Conservation (phyloP, 2,113 vertebrate species). For the Vireo altiloquus region DNA sequence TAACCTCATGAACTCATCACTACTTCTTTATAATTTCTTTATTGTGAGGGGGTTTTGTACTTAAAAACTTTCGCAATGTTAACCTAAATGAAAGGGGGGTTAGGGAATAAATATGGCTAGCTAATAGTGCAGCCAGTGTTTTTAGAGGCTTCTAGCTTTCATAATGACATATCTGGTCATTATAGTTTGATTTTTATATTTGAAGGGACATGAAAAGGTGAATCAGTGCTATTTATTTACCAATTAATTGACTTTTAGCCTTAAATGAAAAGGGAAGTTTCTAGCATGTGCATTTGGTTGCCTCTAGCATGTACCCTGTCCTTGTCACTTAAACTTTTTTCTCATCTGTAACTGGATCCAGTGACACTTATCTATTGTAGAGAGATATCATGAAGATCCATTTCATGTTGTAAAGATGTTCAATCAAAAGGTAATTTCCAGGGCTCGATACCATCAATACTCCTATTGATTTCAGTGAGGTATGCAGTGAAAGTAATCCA, state of each 20-base stretch:
- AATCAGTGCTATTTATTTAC: background rate
- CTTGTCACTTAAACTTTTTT: background rate
- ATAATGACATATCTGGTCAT: background rate
- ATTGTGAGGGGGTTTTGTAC: background rate
- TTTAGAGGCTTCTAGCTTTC: background rate
- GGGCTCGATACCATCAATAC: background rate
- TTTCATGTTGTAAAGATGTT: background rate
- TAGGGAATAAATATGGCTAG: background rate
- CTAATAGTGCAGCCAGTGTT: background rate
- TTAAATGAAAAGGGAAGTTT: background rate
- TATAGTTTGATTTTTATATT: background rate
- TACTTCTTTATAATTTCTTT: background rate
- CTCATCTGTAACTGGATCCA: background rate
- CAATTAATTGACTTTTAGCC: background rate
- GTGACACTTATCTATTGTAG: background rate
- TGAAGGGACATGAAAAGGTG: background rate
- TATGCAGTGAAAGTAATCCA: background rate
- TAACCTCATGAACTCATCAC: background rate
- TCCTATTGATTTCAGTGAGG: constrained; percentile 1
- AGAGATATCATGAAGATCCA: background rate
- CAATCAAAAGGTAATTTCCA: background rate
- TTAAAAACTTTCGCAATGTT: background rate
- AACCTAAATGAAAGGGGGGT: background rate
- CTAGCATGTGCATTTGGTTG: background rate
- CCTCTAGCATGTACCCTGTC: background rate